A percentile compares a stretch with the other conserved stretches of the same genome.
Conservation (phyloP, 2,888 invertebrate genomes). For the Ommatoiulus sabulosus region DNA sequence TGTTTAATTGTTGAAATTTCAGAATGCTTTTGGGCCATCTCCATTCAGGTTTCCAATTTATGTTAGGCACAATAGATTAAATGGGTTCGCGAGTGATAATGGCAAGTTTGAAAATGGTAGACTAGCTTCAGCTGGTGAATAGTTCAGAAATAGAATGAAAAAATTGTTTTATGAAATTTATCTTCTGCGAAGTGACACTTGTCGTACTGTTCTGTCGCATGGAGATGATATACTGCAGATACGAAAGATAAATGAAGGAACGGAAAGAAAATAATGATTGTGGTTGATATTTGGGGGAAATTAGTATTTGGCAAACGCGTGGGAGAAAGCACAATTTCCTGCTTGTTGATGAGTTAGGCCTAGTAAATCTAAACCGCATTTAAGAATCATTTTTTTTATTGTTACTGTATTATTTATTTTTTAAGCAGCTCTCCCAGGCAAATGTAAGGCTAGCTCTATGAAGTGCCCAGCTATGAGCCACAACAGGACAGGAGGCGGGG, state of each 20-base stretch:
- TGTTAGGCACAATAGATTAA: not conserved
- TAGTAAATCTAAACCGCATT: not conserved
- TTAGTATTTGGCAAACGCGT: not conserved
- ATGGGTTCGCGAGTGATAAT: too few species aligned
- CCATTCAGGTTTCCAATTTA: not conserved
- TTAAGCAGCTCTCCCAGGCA: constrained; percentile 47
- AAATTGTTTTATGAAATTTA: not conserved
- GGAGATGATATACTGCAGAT: not conserved
- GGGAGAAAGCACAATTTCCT: constrained; percentile 53
- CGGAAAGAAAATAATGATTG: not conserved
- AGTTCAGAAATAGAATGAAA: not conserved
- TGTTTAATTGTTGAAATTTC: not conserved
- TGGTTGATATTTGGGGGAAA: not conserved
- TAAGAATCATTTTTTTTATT: constrained; percentile 38
- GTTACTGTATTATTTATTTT: constrained; percentile 52
- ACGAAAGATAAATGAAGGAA: constrained; percentile 17
- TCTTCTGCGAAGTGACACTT: not conserved
- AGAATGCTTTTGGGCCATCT: not conserved
- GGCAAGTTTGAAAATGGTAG: not conserved
- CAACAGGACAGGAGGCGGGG: constrained; percentile 58
- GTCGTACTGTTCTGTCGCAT: not conserved
- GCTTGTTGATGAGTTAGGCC: constrained; percentile 17
- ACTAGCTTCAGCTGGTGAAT: not conserved
- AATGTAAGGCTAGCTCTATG: constrained; percentile 56
- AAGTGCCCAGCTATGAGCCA: constrained; percentile 58